Percentiles rank a stretch among this genome's conserved stretches.
Conservation (phyloP, 2,888 invertebrate genomes). For the Cartodere bifasciata region DNA sequence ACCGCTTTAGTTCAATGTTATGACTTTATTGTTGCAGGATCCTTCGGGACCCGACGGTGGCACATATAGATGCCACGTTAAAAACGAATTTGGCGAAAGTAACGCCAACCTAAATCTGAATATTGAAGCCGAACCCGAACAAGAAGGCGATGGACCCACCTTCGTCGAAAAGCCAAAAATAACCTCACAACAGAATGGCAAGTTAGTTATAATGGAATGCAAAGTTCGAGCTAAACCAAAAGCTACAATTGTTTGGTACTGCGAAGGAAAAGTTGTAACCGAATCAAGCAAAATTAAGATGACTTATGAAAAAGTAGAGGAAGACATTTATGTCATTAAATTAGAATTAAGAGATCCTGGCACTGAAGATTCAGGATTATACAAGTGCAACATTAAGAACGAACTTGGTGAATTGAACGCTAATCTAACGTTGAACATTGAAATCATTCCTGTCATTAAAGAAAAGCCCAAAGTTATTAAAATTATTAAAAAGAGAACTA, state of each 20-base stretch:
- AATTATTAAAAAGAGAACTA: conserved; percentile 82
- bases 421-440: conserved; percentile 93
- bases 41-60: conserved; percentile 73
- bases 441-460: conserved; percentile 90
- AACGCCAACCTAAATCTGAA: conserved; percentile 94
- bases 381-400: conserved; percentile 97
- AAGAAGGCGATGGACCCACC: conserved; percentile 85
- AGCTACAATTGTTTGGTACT: conserved; percentile 72
- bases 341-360: conserved; percentile 83
- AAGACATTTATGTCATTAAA: conserved; percentile 76
- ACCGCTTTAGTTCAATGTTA: too few species aligned
- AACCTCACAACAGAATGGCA: conserved; percentile 70
- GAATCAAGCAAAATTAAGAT: conserved; percentile 74
- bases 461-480: conserved; percentile 86
- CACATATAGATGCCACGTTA: conserved; percentile 85
- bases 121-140: conserved; percentile 92
- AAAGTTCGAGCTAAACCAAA: conserved; percentile 64
- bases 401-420: conserved; percentile 92
- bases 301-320: conserved; percentile 55
- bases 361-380: conserved; percentile 91
- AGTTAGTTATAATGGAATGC: conserved; percentile 79
- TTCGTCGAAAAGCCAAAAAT: conserved; percentile 87
- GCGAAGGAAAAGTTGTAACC: conserved; percentile 64
- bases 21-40: conserved; percentile 45
- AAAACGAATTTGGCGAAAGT: conserved; percentile 92